phyloP scores from a whole-genome alignment of 2,797 vertebrate species.

The Clarias laeviceps region DNA sequence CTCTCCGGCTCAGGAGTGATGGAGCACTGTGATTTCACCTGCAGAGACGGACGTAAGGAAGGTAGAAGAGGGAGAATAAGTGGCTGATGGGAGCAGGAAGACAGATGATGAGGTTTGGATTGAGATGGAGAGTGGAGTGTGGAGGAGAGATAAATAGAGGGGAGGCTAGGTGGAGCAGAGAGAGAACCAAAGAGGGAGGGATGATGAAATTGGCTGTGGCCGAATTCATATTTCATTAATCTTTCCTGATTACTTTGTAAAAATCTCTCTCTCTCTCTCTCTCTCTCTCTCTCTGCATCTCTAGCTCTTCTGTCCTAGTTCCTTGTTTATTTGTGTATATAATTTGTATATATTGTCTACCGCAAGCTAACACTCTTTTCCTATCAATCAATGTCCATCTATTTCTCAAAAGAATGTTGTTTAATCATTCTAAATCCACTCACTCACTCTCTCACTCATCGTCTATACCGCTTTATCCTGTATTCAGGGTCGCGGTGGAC shows the following conservation, averaged over 20 bases:
- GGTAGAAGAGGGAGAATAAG: neutral
- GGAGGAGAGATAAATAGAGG: constrained; percentile 22
- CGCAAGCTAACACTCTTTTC: neutral
- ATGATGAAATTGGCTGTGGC: neutral
- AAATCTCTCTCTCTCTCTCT: neutral
- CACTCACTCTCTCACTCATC: no score
- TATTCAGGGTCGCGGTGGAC: no score
- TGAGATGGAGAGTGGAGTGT: constrained; percentile 17
- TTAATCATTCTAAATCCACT: neutral
- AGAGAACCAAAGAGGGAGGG: neutral
- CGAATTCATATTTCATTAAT: neutral
- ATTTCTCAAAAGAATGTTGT: neutral
- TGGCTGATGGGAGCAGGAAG: constrained; percentile 30
- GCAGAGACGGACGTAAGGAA: neutral
- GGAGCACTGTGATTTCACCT: constrained; percentile 31
- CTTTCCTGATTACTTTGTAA: neutral
- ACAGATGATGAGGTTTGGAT: constrained; percentile 29
- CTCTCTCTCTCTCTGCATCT: neutral
- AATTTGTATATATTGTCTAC: no score
- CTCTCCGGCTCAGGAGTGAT: constrained; percentile 36
- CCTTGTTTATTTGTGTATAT: no score
- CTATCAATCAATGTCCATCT: neutral
- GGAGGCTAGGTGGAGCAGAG: neutral
- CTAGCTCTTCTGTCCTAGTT: no score
- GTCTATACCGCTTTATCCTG: no score